Evolutionary conservation across 2,113 vertebrate species (phyloP).

Genomic region (Caranx ignobilis): DNA sequence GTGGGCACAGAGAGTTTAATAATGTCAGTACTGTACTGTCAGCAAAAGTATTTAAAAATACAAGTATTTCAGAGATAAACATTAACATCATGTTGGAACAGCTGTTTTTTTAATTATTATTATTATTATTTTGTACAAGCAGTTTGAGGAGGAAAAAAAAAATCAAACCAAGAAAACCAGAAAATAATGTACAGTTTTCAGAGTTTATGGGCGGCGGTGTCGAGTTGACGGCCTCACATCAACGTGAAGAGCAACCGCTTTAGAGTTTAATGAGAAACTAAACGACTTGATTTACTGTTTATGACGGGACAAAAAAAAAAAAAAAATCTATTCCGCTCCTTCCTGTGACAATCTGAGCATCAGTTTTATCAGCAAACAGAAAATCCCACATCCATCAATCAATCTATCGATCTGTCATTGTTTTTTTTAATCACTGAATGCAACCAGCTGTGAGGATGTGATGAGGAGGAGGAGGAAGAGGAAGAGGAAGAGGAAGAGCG

Average conservation of each 20-base stretch:
- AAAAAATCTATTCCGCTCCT: slow-evolving; percentile 15
- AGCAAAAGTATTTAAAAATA: slow-evolving; percentile 74
- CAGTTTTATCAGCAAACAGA: slow-evolving; percentile 12
- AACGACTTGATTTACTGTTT: slow-evolving; percentile 5
- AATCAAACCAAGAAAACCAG: not conserved
- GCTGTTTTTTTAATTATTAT: not conserved
- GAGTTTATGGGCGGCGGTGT: not conserved
- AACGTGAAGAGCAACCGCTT: not conserved
- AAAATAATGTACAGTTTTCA: slow-evolving; percentile 21
- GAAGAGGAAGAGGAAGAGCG: not conserved
- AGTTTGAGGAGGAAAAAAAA: slow-evolving; percentile 29
- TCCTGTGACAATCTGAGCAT: slow-evolving; percentile 26
- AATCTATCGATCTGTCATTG: not conserved
- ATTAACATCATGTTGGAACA: slow-evolving; percentile 53
- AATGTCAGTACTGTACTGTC: slow-evolving; percentile 55
- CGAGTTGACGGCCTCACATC: not conserved
- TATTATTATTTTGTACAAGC: slow-evolving; percentile 27
- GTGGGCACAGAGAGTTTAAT: slow-evolving; percentile 27
- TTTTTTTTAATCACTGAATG: not conserved
- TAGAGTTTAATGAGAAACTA: slow-evolving; percentile 9
- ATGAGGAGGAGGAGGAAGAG: slow-evolving; percentile 11
- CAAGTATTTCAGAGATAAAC: slow-evolving; percentile 63
- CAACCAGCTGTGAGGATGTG: not conserved
- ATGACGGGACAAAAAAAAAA: not conserved
- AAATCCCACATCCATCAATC: slow-evolving; percentile 24